Conservation (phyloP, 2,888 invertebrate species). For the Eupithecia inturbata region DNA sequence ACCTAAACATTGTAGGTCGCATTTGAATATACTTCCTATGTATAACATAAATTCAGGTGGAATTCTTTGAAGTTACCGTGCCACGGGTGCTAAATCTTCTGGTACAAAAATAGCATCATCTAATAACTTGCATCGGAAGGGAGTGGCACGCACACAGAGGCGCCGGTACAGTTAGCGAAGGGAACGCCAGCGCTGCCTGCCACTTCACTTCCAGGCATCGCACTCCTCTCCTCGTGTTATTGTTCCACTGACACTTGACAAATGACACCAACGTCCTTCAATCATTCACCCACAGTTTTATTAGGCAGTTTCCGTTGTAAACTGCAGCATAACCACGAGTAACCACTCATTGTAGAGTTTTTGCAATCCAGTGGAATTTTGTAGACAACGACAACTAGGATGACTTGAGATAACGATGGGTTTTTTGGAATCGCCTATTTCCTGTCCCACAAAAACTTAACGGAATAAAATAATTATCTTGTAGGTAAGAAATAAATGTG, state of each 20-base stretch:
- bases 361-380: background rate
- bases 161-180: constrained; percentile 60
- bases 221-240: constrained; percentile 23
- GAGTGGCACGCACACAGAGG: constrained; percentile 54
- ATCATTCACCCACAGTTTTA: constrained; percentile 11
- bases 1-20: constrained; percentile 80
- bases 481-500: constrained; percentile 41
- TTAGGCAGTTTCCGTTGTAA: constrained; percentile 7
- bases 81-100: constrained; percentile 73
- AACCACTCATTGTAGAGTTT: background rate
- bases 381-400: constrained; percentile 20
- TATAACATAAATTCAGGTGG: constrained; percentile 78
- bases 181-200: constrained; percentile 39
- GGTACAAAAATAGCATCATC: constrained; percentile 76
- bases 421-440: constrained; percentile 36
- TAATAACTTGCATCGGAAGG: constrained; percentile 69
- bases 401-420: constrained; percentile 24
- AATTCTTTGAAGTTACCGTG: constrained; percentile 82
- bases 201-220: constrained; percentile 29
- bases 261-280: constrained; percentile 22
- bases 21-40: constrained; percentile 84
- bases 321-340: constrained; percentile 14
- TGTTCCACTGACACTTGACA: constrained; percentile 24
- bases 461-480: constrained; percentile 32
- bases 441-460: constrained; percentile 42